phyloP scores from a whole-genome alignment of 2,888 invertebrate species.

The Fragum sueziense region DNA sequence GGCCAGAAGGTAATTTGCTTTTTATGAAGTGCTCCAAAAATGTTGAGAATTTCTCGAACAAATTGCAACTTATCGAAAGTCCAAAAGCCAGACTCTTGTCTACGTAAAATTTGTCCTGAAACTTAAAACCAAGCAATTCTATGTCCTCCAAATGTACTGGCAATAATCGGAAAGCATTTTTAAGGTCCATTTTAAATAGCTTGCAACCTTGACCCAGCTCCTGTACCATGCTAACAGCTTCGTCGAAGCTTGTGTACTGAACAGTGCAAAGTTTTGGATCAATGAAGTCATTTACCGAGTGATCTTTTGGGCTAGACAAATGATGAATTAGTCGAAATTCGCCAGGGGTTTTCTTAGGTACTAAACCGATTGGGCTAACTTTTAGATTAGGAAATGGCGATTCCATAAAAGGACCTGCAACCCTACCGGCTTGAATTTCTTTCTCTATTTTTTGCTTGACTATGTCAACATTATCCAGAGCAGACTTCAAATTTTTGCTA shows the following conservation, averaged over 20 bases:
- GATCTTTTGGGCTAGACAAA: conserved; percentile 17
- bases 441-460: conserved; percentile 28
- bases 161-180: no score
- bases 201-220: background rate
- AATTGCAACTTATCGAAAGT: conserved; percentile 26
- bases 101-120: background rate
- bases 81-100: conserved; percentile 28
- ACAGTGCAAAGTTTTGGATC: background rate
- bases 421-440: conserved; percentile 28
- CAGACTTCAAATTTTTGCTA: conserved; percentile 32
- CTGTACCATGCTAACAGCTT: no score
- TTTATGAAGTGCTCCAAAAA: conserved; percentile 44
- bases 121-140: conserved; percentile 9
- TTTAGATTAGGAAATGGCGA: conserved; percentile 16
- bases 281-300: no score
- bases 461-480: background rate
- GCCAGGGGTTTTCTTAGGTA: conserved; percentile 33
- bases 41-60: conserved; percentile 42
- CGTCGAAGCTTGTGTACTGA: background rate
- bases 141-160: no score
- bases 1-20: background rate
- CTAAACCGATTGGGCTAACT: conserved; percentile 43
- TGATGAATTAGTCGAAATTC: conserved; percentile 23
- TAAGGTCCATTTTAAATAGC: background rate
- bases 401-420: conserved; percentile 37